Percentiles rank a stretch among this genome's conserved stretches.
phyloP scores from a whole-genome alignment of 2,797 vertebrate genomes.

The Podargus strigoides region DNA sequence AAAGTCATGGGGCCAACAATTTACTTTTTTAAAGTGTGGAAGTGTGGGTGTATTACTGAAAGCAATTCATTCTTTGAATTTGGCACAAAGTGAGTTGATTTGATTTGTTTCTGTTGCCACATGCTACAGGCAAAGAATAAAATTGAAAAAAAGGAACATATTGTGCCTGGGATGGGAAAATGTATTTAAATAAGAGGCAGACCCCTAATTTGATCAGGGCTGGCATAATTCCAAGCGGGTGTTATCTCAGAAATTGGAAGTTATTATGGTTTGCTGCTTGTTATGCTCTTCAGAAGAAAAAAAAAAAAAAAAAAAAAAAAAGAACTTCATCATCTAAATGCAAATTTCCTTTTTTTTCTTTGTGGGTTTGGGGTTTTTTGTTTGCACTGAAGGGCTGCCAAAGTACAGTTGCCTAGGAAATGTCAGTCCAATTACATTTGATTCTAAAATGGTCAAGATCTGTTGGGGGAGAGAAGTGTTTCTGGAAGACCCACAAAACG shows the following conservation, averaged over 20 bases:
- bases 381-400: not conserved
- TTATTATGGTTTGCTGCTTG: not conserved
- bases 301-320: not conserved
- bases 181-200: slow-evolving; percentile 6
- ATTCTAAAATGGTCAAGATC: not conserved
- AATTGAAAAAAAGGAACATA: not conserved
- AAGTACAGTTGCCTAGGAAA: not conserved
- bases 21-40: not conserved
- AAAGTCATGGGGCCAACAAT: not conserved
- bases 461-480: not conserved
- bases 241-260: not conserved
- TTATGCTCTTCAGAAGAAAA: not conserved
- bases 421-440: not conserved
- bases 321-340: not conserved
- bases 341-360: not conserved
- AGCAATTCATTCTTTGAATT: not conserved
- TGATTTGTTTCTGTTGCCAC: slow-evolving; percentile 32
- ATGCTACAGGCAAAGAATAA: not conserved
- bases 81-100: not conserved
- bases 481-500: not conserved
- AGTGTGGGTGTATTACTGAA: slow-evolving; percentile 5
- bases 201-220: not conserved
- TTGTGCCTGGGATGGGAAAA: not conserved
- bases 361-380: not conserved
- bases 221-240: not conserved